Evolutionary conservation across 2,888 invertebrate genomes (phyloP).

Genomic region (Euplagia quadripunctaria): DNA sequence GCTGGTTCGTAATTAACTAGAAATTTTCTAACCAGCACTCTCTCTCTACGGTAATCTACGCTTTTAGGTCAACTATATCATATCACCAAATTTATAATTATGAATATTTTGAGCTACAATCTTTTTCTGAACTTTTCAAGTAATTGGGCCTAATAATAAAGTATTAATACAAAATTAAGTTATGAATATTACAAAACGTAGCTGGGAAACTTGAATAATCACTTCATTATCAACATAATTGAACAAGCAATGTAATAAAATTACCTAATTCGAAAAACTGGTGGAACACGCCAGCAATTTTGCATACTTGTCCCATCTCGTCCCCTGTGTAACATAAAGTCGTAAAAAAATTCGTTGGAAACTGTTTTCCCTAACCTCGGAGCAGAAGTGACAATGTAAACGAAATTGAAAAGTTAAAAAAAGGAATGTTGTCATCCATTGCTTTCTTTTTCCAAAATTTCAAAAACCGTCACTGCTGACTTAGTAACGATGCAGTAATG

Average conservation of each 20-base stretch:
- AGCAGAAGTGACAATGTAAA: neutral
- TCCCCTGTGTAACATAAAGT: conserved; percentile 36
- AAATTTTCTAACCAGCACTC: neutral
- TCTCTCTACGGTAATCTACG: neutral
- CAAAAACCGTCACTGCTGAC: neutral
- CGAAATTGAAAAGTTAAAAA: conserved; percentile 17
- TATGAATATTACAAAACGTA: neutral
- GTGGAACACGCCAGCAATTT: conserved; percentile 28
- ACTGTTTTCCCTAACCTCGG: conserved; percentile 13
- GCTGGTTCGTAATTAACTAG: neutral
- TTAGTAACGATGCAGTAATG: neutral
- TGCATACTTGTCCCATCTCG: conserved; percentile 24
- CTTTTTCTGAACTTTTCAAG: neutral
- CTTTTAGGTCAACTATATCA: too few species aligned
- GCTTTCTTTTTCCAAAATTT: neutral
- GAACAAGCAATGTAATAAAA: conserved; percentile 8
- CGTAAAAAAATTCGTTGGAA: conserved; percentile 35
- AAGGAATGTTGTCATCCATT: neutral
- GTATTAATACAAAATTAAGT: neutral
- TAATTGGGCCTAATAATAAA: neutral
- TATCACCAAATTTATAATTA: too few species aligned
- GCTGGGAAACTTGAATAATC: conserved; percentile 5
- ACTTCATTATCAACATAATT: conserved; percentile 8
- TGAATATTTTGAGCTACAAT: neutral
- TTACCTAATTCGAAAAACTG: conserved; percentile 10